Base-by-base conservation (phyloP, 2,113 vertebrate genomes). In the Blennius ocellaris region DNA sequence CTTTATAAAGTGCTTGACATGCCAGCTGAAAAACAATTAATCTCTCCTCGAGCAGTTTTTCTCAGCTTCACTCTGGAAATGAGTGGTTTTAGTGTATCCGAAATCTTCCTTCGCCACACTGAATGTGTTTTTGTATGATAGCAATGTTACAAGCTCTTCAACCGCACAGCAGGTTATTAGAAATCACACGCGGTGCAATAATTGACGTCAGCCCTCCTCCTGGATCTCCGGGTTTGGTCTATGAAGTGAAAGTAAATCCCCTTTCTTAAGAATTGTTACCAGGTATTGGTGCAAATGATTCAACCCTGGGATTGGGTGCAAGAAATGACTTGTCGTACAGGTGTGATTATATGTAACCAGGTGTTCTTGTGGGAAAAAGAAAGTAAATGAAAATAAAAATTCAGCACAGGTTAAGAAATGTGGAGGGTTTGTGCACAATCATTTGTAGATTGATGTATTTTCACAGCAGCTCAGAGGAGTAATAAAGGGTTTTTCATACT, bases 21-120 rank as follows among this genome's bases (percentile, higher is more conserved):
- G 52, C 17, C 68, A 48, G 52, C 21, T 15, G 9, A 72, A 75
- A 79, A 73, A 75, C 57, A 65, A 73, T 61, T 16, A 67, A 68
- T 40, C 57, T 58, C 37, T 39, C 21, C n/a, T n/a, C 21, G 37
- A 1, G 68, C 17, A 1, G 43, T 51, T 78, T 1, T 21, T 17
- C 48, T 41, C 0, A 6, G 11, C 48, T 21, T 73, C 50, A 43
- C 44, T 3, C 15, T 0, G 0, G 37, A 21, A 15, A 61, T 11
- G 6, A 8, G 17, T 69, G n/a, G 68, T 65, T 7, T 15, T 38
- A 10, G 21, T n/a, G 1, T 3, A 54, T 14, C 50, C 3, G 11
- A 70, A 59, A 11, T 17, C 36, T 6, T n/a, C 51, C n/a, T 11
- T 41, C 39, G 3, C 5, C 12, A 11, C 1, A 41, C 36, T 2